These are phyloP conservation scores for Poecilia picta DNA, from an alignment of 2,797 vertebrate species.

Conservation along the genomic window DNA sequence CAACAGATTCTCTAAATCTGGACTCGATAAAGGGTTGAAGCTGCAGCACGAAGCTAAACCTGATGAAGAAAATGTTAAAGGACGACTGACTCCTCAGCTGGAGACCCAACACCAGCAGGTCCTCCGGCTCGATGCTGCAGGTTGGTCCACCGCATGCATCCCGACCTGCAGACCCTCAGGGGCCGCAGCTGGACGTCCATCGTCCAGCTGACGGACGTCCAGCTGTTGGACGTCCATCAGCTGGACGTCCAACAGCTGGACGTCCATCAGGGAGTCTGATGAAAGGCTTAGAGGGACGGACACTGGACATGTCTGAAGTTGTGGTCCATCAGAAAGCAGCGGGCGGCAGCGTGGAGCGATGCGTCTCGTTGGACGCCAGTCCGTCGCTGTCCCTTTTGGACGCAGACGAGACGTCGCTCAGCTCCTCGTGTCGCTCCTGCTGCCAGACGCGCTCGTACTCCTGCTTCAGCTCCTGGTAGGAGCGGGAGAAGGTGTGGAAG, in stretches of 20 bases:
- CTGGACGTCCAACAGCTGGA: background rate
- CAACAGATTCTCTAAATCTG: background rate
- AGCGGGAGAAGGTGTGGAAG: conserved; percentile 95
- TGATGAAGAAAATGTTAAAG: background rate
- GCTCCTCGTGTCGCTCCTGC: conserved; percentile 70
- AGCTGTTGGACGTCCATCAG: background rate
- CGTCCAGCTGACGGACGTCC: no score
- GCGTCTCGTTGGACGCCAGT: background rate
- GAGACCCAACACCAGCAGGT: background rate
- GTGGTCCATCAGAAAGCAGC: conserved; percentile 48
- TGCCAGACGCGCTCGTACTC: conserved; percentile 81
- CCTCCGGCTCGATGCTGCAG: background rate
- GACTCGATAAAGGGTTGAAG: background rate
- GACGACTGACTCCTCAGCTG: conserved; percentile 9
- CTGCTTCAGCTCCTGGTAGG: conserved; percentile 90
- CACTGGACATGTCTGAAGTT: no score
- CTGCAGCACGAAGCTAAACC: background rate
- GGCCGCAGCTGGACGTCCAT: no score
- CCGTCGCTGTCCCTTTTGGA: conserved; percentile 3
- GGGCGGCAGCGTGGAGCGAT: conserved; percentile 33
- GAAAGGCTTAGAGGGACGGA: background rate
- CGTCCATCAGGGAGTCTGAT: background rate
- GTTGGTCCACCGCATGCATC: background rate
- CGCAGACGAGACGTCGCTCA: conserved; percentile 12
- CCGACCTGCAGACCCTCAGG: background rate